Conservation (phyloP, 2,888 invertebrate species). For the Geophilus truncorum region DNA sequence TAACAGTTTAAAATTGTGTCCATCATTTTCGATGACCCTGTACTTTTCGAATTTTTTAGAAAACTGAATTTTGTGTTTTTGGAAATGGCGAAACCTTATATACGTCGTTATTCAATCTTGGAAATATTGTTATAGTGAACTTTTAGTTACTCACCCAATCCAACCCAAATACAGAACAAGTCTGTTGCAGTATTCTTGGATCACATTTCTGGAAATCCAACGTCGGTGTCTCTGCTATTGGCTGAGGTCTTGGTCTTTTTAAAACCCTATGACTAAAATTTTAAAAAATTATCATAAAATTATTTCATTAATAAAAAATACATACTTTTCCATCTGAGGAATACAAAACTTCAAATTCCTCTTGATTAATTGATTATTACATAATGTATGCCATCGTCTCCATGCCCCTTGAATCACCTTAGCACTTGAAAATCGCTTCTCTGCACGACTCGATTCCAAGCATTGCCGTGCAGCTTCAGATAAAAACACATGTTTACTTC, state of each 20-base stretch:
- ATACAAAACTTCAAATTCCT: too few relatives aligned
- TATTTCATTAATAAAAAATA: neutral
- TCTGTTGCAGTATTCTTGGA: constrained; percentile 80
- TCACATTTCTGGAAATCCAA: constrained; percentile 82
- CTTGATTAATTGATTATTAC: too few relatives aligned
- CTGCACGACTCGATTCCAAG: too few relatives aligned
- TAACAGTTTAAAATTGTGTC: too few relatives aligned
- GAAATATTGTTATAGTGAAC: too few relatives aligned
- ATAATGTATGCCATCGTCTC: too few relatives aligned
- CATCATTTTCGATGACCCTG: too few relatives aligned
- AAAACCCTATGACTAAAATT: neutral
- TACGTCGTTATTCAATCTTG: too few relatives aligned
- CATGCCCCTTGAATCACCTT: too few relatives aligned
- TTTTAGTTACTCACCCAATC: constrained; percentile 70
- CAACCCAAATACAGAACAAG: constrained; percentile 81
- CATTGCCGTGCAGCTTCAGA: constrained; percentile 62
- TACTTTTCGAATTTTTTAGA: too few relatives aligned
- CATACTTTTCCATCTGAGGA: too few relatives aligned
- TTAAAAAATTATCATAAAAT: neutral
- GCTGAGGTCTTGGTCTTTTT: constrained; percentile 71
- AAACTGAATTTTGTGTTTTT: neutral
- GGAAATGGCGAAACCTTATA: neutral
- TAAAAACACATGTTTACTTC: constrained; percentile 87
- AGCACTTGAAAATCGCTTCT: too few relatives aligned
- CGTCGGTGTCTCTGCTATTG: constrained; percentile 81